Conservation (phyloP, 2,888 invertebrate species). For the Dicranocentrus wangi region DNA sequence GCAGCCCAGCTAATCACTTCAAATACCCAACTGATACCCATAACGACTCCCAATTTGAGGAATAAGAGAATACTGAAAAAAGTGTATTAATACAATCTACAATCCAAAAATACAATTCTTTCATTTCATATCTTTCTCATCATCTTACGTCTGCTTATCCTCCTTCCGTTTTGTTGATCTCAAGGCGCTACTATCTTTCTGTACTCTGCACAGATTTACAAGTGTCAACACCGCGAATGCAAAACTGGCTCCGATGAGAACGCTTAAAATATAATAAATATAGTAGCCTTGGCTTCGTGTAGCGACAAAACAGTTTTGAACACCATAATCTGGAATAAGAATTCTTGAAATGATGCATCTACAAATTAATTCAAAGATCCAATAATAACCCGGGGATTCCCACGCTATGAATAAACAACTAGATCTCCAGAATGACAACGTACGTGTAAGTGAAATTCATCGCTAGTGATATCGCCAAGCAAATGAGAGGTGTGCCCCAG, state of each 20-base stretch:
- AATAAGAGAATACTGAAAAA: constrained; percentile 20
- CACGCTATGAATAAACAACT: not conserved
- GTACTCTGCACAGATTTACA: not conserved
- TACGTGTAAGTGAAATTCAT: constrained; percentile 29
- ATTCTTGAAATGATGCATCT: constrained; percentile 21
- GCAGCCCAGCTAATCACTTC: constrained; percentile 45
- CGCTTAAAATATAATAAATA: constrained; percentile 26
- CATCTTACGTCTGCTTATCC: constrained; percentile 27
- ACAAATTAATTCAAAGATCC: not conserved
- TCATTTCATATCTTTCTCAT: not conserved
- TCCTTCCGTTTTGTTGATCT: constrained; percentile 5
- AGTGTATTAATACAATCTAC: not conserved
- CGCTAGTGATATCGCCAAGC: constrained; percentile 22
- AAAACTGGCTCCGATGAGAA: not conserved
- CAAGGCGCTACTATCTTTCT: constrained; percentile 1
- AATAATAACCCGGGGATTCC: not conserved
- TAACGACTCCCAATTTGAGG: constrained; percentile 32
- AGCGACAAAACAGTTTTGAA: constrained; percentile 16
- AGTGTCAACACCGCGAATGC: constrained; percentile 9
- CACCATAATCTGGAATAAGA: constrained; percentile 16
- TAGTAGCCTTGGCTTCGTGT: constrained; percentile 36
- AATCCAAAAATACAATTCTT: not conserved
- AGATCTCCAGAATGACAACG: not conserved
- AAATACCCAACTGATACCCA: constrained; percentile 34
- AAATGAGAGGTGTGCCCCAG: constrained; percentile 34